phyloP scores from a whole-genome alignment of 2,113 vertebrate species.

The Microcebus jonahi region DNA sequence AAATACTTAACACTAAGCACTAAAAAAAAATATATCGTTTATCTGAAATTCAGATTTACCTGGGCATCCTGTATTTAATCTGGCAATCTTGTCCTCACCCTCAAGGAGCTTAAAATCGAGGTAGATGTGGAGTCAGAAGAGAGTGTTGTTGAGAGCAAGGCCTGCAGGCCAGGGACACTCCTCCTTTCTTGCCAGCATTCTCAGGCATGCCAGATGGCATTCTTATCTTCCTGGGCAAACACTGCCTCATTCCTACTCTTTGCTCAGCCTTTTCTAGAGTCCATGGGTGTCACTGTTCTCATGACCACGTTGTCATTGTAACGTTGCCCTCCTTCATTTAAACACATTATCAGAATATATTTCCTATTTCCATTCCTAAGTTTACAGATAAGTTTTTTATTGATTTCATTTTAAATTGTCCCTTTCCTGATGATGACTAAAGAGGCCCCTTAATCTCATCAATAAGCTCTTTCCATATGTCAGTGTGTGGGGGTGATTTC shows the following conservation, averaged over 20 bases:
- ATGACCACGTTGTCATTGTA: not conserved
- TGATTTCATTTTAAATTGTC: conserved; percentile 48
- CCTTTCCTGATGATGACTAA: not conserved
- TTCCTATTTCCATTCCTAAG: not conserved
- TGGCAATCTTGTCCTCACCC: not conserved
- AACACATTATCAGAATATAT: not conserved
- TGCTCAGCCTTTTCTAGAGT: not conserved
- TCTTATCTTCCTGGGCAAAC: not conserved
- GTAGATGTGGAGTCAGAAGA: not conserved
- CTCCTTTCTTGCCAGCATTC: not conserved
- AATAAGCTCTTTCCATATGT: not conserved
- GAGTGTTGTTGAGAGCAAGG: not conserved
- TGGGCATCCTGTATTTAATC: not conserved
- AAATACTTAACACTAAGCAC: not conserved
- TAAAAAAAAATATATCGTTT: not conserved
- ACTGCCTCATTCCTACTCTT: not conserved
- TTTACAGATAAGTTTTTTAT: not conserved
- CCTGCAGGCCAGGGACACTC: not conserved
- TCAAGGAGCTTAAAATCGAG: not conserved
- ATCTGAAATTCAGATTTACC: conserved; percentile 21
- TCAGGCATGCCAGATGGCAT: not conserved
- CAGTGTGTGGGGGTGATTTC: not conserved
- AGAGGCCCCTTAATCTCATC: not conserved
- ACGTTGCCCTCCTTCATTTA: not conserved
- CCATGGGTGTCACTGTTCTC: fast-evolving